Evolutionary conservation across 1,140 invertebrate species (phyloP).

Genomic region (Scaptomyza pallida): DNA sequence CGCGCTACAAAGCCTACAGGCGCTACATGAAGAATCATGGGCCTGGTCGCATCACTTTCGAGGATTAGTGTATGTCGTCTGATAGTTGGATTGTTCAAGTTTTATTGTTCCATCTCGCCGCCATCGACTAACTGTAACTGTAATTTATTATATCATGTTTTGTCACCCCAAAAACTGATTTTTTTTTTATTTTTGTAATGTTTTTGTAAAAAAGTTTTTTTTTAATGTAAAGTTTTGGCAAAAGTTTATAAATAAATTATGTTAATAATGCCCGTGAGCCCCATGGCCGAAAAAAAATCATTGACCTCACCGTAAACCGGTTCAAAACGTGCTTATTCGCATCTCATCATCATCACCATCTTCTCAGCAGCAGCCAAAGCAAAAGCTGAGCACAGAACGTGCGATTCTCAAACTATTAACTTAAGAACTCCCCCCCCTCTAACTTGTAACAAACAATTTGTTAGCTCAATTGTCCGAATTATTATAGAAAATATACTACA

Average conservation of each 20-base stretch:
- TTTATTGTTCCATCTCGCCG: constrained; percentile 63
- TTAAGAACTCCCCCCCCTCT: background rate
- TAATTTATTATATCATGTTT: constrained; percentile 33
- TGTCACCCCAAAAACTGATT: constrained; percentile 8
- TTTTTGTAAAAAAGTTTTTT: constrained; percentile 34
- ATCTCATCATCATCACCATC: constrained; percentile 41
- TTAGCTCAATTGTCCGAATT: constrained; percentile 68
- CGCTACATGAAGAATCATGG: constrained; percentile 93
- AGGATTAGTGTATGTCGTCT: constrained; percentile 85
- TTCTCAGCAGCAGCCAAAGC: constrained; percentile 8
- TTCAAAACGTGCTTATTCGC: constrained; percentile 65
- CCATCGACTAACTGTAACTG: constrained; percentile 16
- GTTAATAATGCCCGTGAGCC: constrained; percentile 43
- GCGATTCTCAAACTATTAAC: background rate
- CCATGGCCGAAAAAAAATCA: constrained; percentile 55
- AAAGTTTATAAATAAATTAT: constrained; percentile 58
- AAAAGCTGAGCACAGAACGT: constrained; percentile 11
- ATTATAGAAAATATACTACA: constrained; percentile 53
- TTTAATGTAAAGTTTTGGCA: constrained; percentile 30
- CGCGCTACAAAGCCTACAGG: constrained; percentile 91
- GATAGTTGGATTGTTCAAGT: constrained; percentile 60
- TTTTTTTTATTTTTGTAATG: constrained; percentile 13
- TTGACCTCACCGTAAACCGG: constrained; percentile 74
- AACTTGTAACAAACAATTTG: constrained; percentile 32
- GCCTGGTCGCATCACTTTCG: constrained; percentile 91